phyloP scores from a whole-genome alignment of 2,113 vertebrate species.

The Rhinogobius similis region DNA sequence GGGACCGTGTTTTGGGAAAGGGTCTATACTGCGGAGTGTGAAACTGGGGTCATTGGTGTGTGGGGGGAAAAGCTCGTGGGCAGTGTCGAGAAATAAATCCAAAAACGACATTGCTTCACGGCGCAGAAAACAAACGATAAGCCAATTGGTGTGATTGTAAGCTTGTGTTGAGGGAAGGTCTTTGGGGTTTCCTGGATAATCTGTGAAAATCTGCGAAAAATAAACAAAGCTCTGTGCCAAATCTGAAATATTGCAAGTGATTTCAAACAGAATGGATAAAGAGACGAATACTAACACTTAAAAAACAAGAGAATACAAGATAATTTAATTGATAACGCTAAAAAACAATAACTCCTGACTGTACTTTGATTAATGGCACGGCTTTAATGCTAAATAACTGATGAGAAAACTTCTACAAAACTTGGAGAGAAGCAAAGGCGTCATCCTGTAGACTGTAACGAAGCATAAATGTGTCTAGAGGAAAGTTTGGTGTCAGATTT shows the following conservation, averaged over 20 bases:
- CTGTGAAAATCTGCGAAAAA: constrained; percentile 50
- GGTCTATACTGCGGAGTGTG: constrained; percentile 11
- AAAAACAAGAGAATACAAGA: background rate
- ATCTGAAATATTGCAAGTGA: constrained; percentile 30
- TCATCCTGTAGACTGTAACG: constrained; percentile 12
- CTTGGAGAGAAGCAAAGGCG: constrained; percentile 33
- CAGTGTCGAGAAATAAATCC: background rate
- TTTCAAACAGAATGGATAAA: constrained; percentile 40
- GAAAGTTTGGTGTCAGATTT: background rate
- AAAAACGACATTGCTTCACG: background rate
- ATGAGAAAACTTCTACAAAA: constrained; percentile 27
- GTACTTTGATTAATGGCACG: background rate
- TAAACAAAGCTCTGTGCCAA: constrained; percentile 46
- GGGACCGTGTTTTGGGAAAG: background rate
- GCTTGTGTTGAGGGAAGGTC: constrained; percentile 30
- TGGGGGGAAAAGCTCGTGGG: constrained; percentile 21
- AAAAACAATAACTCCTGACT: too few species aligned
- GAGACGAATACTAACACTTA: constrained; percentile 33
- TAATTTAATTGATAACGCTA: too few species aligned
- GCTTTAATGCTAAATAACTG: background rate
- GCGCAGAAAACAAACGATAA: constrained; percentile 2
- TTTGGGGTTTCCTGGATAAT: constrained; percentile 53
- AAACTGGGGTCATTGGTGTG: constrained; percentile 34
- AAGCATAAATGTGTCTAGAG: background rate
- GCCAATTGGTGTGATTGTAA: constrained; percentile 25